phyloP scores from a whole-genome alignment of 2,113 vertebrate genomes.

The Cynopterus brachyotis region DNA sequence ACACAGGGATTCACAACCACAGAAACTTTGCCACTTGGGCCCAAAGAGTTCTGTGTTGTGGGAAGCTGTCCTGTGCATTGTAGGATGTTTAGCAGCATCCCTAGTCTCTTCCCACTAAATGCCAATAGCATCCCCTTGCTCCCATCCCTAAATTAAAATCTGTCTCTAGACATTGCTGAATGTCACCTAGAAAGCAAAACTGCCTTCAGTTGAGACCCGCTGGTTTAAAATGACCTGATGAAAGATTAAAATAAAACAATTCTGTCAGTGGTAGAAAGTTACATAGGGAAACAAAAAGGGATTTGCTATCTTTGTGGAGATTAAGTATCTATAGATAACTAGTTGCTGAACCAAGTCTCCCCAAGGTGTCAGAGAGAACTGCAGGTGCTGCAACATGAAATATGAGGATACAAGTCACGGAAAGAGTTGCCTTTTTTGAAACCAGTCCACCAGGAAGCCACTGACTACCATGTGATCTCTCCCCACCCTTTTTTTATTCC shows the following conservation, averaged over 20 bases:
- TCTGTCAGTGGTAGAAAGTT: neutral
- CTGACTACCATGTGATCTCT: rapidly evolving
- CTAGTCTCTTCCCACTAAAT: neutral
- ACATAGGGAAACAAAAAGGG: neutral
- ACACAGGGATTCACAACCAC: neutral
- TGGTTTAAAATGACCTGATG: slow-evolving; percentile 46
- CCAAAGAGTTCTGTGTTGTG: too few relatives aligned
- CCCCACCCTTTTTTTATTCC: neutral
- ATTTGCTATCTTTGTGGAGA: neutral
- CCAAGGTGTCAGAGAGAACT: neutral
- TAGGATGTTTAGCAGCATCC: neutral
- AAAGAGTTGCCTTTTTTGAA: neutral
- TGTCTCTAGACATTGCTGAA: neutral
- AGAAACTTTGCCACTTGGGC: neutral
- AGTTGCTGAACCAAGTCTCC: neutral
- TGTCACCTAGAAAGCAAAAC: neutral
- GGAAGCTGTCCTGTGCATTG: neutral
- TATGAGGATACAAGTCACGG: neutral
- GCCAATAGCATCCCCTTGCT: neutral
- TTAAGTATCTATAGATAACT: neutral
- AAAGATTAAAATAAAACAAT: slow-evolving; percentile 56
- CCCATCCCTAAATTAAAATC: neutral
- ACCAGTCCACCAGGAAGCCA: neutral
- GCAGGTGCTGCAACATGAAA: neutral
- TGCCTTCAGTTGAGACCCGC: neutral